Evolutionary conservation across 2,113 vertebrate species (phyloP).

Genomic region (Brachyistius frenatus): DNA sequence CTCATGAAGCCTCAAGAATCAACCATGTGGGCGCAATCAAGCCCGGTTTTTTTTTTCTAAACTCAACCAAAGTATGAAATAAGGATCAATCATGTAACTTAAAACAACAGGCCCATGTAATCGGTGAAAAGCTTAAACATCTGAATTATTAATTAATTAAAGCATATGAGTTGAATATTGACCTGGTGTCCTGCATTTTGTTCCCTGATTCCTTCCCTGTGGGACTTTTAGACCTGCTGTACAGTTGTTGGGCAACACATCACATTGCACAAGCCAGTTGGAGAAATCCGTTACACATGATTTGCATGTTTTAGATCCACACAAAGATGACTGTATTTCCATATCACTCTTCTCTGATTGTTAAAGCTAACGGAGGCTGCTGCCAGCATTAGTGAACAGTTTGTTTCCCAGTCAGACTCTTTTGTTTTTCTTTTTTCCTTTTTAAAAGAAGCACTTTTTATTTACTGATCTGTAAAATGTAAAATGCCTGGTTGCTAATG

Average conservation of each 20-base stretch:
- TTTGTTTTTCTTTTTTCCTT: not conserved
- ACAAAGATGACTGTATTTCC: not conserved
- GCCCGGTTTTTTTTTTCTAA: no score
- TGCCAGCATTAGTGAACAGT: not conserved
- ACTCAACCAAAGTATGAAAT: not conserved
- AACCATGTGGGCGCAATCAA: not conserved
- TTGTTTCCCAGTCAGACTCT: not conserved
- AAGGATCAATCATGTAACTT: conserved; percentile 1
- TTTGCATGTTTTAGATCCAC: conserved; percentile 9
- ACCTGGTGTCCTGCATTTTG: not conserved
- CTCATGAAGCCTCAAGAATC: not conserved
- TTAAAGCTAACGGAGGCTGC: not conserved
- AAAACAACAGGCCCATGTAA: conserved; percentile 4
- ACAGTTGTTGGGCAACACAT: conserved; percentile 21
- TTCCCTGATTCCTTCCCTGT: not conserved
- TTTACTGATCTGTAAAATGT: not conserved
- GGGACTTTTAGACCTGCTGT: not conserved
- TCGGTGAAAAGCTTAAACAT: conserved; percentile 1
- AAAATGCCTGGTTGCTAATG: no score
- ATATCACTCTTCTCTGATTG: no score
- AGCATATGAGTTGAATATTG: conserved; percentile 8
- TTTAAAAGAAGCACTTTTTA: not conserved
- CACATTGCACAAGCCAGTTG: not conserved
- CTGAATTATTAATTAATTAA: conserved; percentile 12
- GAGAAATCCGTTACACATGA: not conserved